A percentile compares a stretch with the other conserved stretches of the same genome.
phyloP scores from a whole-genome alignment of 1,140 invertebrate genomes.

The Eubasilissa regina region DNA sequence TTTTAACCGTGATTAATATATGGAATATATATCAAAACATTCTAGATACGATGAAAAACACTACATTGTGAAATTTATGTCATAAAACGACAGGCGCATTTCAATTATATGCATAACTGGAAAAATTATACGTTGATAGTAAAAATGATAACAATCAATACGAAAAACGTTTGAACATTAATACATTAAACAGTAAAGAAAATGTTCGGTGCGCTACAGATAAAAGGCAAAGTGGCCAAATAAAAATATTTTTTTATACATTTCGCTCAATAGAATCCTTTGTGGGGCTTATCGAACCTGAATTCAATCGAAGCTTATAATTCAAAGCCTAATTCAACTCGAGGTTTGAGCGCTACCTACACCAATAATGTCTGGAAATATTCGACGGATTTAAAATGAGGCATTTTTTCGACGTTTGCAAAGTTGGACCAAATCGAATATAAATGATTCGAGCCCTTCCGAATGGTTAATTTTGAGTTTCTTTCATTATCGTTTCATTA shows the following conservation, averaged over 20 bases:
- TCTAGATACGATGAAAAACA: no score
- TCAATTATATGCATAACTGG: no score
- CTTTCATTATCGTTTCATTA: background rate
- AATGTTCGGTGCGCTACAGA: background rate
- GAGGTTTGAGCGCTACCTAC: background rate
- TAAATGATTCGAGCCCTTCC: background rate
- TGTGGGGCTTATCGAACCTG: background rate
- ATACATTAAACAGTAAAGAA: no score
- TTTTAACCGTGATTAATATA: no score
- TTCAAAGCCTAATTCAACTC: conserved; percentile 1
- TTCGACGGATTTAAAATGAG: background rate
- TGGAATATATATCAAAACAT: no score
- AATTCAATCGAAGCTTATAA: conserved; percentile 9
- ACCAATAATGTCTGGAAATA: background rate
- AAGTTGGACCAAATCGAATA: background rate
- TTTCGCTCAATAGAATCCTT: background rate
- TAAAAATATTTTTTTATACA: background rate
- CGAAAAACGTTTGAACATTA: no score
- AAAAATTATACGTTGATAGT: no score
- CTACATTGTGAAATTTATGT: no score
- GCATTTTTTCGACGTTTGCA: conserved; percentile 5
- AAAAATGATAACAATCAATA: no score
- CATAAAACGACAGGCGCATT: no score
- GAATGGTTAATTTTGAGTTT: background rate
- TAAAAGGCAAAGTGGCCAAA: background rate